Percentiles rank a stretch among this genome's conserved stretches.
phyloP scores from a whole-genome alignment of 2,888 invertebrate species.

The Abrostola tripartita region DNA sequence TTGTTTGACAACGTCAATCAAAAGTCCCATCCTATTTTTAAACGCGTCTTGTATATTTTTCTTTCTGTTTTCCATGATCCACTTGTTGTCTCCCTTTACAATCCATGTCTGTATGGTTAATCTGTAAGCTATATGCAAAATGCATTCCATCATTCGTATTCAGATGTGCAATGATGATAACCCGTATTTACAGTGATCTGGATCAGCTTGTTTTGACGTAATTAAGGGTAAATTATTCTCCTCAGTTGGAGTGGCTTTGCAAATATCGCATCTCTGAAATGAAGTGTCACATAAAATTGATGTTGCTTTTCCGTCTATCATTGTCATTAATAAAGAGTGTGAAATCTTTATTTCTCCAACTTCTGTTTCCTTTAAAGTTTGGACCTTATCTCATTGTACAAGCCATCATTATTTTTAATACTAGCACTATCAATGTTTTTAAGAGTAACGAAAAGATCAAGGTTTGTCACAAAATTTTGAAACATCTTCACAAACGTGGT shows the following conservation, averaged over 20 bases:
- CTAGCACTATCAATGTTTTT: too few species aligned
- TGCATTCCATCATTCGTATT: conserved; percentile 18
- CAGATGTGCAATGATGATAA: conserved; percentile 21
- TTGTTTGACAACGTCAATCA: conserved; percentile 27
- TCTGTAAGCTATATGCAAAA: too few species aligned
- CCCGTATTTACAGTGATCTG: conserved; percentile 5
- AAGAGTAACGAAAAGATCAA: too few species aligned
- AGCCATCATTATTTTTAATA: too few species aligned
- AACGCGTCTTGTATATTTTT: too few species aligned
- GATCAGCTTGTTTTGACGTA: not conserved
- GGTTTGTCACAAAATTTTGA: too few species aligned
- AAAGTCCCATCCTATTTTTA: conserved; percentile 14
- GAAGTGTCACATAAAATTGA: conserved; percentile 23
- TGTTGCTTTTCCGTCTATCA: conserved; percentile 26
- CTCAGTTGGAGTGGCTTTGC: conserved; percentile 20
- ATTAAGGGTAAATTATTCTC: conserved; percentile 20
- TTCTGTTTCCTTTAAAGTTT: conserved; percentile 15
- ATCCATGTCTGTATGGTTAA: too few species aligned
- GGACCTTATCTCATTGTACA: too few species aligned
- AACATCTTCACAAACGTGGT: too few species aligned
- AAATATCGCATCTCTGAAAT: conserved; percentile 21
- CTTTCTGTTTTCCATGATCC: too few species aligned
- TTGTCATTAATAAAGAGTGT: conserved; percentile 1
- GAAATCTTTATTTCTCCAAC: conserved; percentile 12
- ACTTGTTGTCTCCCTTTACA: too few species aligned